Evolutionary conservation across 2,888 invertebrate genomes (phyloP).

Genomic region (Dryobota labecula): DNA sequence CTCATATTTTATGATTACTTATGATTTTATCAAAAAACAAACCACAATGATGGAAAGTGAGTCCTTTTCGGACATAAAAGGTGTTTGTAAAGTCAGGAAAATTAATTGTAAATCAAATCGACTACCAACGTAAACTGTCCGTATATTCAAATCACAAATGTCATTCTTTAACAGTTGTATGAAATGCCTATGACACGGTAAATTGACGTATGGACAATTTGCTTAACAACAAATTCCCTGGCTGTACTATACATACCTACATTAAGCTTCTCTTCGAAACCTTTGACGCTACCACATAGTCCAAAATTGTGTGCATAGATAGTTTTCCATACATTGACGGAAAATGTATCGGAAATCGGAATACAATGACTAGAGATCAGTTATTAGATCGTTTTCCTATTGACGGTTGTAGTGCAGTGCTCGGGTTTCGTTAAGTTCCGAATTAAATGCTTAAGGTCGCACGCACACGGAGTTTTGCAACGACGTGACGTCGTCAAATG

Average conservation of each 20-base stretch:
- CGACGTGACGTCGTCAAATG: neutral
- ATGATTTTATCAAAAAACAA: too few relatives aligned
- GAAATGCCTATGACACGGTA: neutral
- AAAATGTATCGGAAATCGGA: conserved; percentile 26
- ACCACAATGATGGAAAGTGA: too few relatives aligned
- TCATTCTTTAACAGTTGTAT: neutral
- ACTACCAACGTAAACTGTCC: too few relatives aligned
- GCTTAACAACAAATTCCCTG: neutral
- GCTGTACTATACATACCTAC: too few relatives aligned
- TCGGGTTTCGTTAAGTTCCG: conserved; percentile 1
- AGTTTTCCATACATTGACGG: conserved; percentile 1
- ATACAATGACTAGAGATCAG: conserved; percentile 27
- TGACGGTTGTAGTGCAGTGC: neutral
- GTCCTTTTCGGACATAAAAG: neutral
- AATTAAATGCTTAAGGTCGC: conserved; percentile 17
- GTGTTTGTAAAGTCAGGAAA: neutral
- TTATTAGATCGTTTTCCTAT: conserved; percentile 30
- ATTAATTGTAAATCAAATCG: too few relatives aligned
- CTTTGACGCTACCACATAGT: neutral
- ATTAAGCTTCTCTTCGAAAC: too few relatives aligned
- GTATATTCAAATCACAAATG: neutral
- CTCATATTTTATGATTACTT: too few relatives aligned
- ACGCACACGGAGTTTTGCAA: conserved; percentile 16
- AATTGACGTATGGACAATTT: neutral
- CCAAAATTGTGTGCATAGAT: conserved; percentile 4